These are phyloP conservation scores for Sinella curviseta DNA, from an alignment of 1,140 invertebrate species.

Conservation along the genomic window DNA sequence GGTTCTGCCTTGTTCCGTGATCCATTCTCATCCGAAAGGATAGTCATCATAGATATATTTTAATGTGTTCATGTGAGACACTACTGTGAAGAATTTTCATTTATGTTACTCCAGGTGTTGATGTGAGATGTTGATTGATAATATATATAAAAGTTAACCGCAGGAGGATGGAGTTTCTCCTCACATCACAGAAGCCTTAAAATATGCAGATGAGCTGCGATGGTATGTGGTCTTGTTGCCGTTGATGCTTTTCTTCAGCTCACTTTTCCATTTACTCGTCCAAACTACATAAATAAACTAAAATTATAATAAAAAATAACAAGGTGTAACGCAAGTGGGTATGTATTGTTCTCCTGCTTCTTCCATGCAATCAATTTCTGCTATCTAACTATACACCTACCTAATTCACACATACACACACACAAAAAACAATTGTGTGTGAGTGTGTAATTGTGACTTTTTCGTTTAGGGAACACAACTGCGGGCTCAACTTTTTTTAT, in stretches of 20 bases:
- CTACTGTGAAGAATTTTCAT: background rate
- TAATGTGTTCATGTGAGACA: background rate
- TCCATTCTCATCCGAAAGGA: too few species aligned
- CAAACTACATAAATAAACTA: background rate
- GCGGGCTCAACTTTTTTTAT: background rate
- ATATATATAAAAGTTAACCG: background rate
- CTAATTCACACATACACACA: background rate
- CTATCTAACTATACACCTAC: background rate
- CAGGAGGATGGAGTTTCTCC: background rate
- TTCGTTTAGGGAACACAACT: background rate
- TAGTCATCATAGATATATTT: background rate
- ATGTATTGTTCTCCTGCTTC: background rate
- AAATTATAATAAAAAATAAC: background rate
- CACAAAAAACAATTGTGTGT: background rate
- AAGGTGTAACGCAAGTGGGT: background rate
- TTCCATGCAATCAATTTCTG: background rate
- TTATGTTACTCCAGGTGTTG: constrained; percentile 17
- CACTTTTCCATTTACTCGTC: background rate
- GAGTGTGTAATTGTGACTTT: background rate
- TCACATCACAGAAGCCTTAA: constrained; percentile 1
- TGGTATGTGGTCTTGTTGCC: constrained; percentile 5
- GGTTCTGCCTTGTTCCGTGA: background rate
- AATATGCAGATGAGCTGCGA: constrained; percentile 9
- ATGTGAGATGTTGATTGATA: constrained; percentile 20
- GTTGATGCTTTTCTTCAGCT: background rate